Evolutionary conservation across 2,888 invertebrate genomes (phyloP), one percentile per base, ranked within the genome.

Genomic region (Atethmia centrago): DNA sequence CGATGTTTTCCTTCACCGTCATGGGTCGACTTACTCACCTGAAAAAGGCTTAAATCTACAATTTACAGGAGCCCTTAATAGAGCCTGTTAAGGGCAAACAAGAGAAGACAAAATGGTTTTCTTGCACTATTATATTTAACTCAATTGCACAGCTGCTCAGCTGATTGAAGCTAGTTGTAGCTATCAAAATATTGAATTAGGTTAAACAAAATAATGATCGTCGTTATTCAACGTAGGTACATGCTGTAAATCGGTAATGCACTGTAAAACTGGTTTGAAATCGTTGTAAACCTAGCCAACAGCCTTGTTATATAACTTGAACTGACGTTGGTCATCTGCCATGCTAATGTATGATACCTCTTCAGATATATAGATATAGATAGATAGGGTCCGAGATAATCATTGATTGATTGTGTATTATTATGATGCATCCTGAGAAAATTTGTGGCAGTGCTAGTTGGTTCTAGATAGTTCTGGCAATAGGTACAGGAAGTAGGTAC

Each of bases 301-400:
- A 47, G 47, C 53, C 47, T 75, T 56, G 74, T 28, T 80, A 63
- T 25, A 80, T n/a, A 58, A 73, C 19, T 62, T 77, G 16, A 16
- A 28, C 45, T 74, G 63, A 74, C 56, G 67, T 66, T 47, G 55
- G 82, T 78, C 67, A 66, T 31, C 53, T 68, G 56, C 68, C 56
- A 82, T 53, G 61, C 31, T 77, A 70, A 71, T 79, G n/a, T 16
- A 71, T 63, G 47, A 58, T 62, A n/a, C 53, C 21, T 67, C 72
- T 71, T 71, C 53, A 67, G 66, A 80, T 83, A 66, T 71, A 53
- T 81, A 40, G 19, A 66, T 71, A 53, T 81, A 40, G 19, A 51
- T 28, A 79, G 83, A 82, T 79, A 71, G n/a, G 19, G 0, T 55
- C 21, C 1, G 14, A 77, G 47, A 45, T 71, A 71, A 78, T 71